Evolutionary conservation across 2,113 vertebrate species (phyloP).

Genomic region (Athene cunicularia): DNA sequence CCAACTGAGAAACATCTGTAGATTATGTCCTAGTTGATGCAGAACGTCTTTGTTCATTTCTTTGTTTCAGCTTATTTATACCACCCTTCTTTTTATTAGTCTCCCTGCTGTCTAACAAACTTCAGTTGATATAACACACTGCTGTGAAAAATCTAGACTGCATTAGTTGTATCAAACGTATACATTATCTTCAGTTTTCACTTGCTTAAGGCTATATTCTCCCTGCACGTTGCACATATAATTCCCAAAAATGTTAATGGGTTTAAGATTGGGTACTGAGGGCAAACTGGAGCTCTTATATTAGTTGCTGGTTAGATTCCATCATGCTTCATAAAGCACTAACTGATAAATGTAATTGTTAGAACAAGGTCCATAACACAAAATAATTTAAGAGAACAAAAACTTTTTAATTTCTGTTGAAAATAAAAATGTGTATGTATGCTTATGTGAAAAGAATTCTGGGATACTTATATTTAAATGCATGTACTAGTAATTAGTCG

Average conservation of each 20-base stretch:
- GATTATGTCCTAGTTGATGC: slow-evolving; percentile 41
- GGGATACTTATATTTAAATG: slow-evolving; percentile 21
- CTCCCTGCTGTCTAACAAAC: slow-evolving; percentile 61
- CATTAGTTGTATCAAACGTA: neutral
- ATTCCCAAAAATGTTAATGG: slow-evolving; percentile 55
- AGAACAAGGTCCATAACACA: slow-evolving; percentile 23
- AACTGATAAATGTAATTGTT: slow-evolving; percentile 51
- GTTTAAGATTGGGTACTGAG: slow-evolving; percentile 35
- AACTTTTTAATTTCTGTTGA: slow-evolving; percentile 13
- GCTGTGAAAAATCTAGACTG: slow-evolving; percentile 40
- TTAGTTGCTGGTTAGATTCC: slow-evolving; percentile 36
- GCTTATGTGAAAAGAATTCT: neutral
- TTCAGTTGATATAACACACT: slow-evolving; percentile 34
- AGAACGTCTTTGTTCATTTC: slow-evolving; percentile 31
- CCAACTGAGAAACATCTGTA: slow-evolving; percentile 67
- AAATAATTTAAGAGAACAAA: slow-evolving; percentile 29
- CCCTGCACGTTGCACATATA: neutral
- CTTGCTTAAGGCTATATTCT: slow-evolving; percentile 39
- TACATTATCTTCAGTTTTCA: slow-evolving; percentile 8
- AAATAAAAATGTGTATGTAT: neutral
- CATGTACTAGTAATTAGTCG: slow-evolving; percentile 35
- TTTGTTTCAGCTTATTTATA: slow-evolving; percentile 29
- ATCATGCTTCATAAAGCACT: slow-evolving; percentile 53
- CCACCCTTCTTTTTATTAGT: slow-evolving; percentile 54
- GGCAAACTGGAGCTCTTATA: slow-evolving; percentile 36